These are phyloP conservation scores for Conus canariensis DNA, from an alignment of 2,888 invertebrate genomes.

Conservation along the genomic window DNA sequence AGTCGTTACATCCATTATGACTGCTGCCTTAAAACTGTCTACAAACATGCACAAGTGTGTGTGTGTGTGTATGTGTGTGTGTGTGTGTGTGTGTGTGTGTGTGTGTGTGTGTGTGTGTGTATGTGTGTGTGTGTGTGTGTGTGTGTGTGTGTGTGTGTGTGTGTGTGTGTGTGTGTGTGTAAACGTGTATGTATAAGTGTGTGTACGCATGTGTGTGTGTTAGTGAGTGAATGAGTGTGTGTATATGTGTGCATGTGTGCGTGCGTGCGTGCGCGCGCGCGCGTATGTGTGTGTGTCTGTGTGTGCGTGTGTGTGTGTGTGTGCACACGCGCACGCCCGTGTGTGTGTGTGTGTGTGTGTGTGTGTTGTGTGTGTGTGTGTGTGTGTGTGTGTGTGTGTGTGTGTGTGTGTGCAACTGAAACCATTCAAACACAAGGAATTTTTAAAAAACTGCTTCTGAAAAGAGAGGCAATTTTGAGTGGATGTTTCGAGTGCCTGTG, in stretches of 20 bases:
- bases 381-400: no score
- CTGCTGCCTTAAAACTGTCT: no score
- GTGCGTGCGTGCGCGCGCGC: not conserved
- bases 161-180: not conserved
- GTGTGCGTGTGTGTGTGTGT: not conserved
- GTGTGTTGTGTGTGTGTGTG: not conserved
- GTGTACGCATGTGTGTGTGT: not conserved
- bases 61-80: not conserved
- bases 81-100: conserved; percentile 12
- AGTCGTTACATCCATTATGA: no score
- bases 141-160: conserved; percentile 12
- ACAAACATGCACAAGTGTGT: not conserved
- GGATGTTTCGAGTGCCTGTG: no score
- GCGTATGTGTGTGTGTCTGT: not conserved
- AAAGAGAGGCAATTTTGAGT: no score
- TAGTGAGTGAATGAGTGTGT: not conserved
- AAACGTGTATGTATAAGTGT: not conserved
- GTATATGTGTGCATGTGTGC: not conserved
- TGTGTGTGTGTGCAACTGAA: no score
- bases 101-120: not conserved
- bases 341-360: conserved; percentile 13
- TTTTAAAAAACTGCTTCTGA: no score
- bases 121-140: not conserved
- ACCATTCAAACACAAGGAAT: no score
- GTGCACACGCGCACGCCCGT: not conserved